Evolutionary conservation across 2,797 vertebrate genomes (phyloP).

Genomic region (Australoheros facetus): DNA sequence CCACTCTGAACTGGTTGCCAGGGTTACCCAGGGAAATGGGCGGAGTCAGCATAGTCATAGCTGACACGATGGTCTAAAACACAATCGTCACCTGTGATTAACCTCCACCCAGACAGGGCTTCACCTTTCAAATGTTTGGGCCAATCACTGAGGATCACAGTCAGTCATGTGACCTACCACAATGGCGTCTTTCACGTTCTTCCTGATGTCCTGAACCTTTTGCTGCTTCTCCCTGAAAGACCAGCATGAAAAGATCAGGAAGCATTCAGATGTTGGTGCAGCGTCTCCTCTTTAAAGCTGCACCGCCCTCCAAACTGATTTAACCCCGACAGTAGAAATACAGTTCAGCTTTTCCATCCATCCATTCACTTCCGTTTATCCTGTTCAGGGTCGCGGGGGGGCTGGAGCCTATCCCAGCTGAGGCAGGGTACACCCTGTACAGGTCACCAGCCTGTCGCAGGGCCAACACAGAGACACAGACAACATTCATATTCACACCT

Average conservation of each 20-base stretch:
- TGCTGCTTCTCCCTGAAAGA: slow-evolving; percentile 93
- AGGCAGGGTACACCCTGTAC: too few relatives aligned
- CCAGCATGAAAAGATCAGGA: background rate
- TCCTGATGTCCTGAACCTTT: slow-evolving; percentile 96
- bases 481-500: too few relatives aligned
- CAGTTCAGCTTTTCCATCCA: too few relatives aligned
- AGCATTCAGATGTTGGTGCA: too few relatives aligned
- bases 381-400: too few relatives aligned
- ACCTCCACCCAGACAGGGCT: background rate
- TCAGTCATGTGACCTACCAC: slow-evolving; percentile 86
- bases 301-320: background rate
- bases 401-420: too few relatives aligned
- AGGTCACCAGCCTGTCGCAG: too few relatives aligned
- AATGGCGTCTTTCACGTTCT: slow-evolving; percentile 98
- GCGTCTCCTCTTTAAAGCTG: background rate
- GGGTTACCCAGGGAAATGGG: slow-evolving; percentile 91
- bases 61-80: slow-evolving; percentile 92
- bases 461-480: too few relatives aligned
- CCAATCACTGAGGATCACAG: background rate
- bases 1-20: slow-evolving; percentile 91
- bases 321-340: too few relatives aligned
- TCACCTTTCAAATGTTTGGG: background rate
- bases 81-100: too few relatives aligned
- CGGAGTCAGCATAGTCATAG: slow-evolving; percentile 95
- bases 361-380: too few relatives aligned